phyloP scores from a whole-genome alignment of 1,140 invertebrate species.

The Hylaeus anthracinus region DNA sequence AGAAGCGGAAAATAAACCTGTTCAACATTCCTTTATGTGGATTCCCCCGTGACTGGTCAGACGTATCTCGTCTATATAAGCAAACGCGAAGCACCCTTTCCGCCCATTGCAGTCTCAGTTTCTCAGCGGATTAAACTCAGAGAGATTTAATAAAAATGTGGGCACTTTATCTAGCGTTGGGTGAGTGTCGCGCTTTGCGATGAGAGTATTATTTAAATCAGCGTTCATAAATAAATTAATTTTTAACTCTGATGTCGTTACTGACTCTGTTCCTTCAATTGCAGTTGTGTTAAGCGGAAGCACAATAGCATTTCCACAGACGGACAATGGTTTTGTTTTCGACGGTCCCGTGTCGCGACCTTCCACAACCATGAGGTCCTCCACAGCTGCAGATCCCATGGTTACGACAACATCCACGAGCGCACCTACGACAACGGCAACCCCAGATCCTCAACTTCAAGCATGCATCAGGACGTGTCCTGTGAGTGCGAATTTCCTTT shows the following conservation, averaged over 20 bases:
- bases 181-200: constrained; percentile 16
- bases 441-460: not conserved
- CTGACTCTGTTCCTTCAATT: not conserved
- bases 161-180: constrained; percentile 15
- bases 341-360: constrained; percentile 54
- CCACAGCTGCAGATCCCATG: not conserved
- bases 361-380: not conserved
- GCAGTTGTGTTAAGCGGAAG: constrained; percentile 8
- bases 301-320: constrained; percentile 41
- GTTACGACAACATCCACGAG: not conserved
- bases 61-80: constrained; percentile 58
- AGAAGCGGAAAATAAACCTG: too few species aligned
- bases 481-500: constrained; percentile 43
- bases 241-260: not conserved
- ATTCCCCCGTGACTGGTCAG: not conserved
- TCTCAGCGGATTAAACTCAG: not conserved
- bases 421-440: not conserved
- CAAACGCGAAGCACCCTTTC: constrained; percentile 1
- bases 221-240: too few species aligned
- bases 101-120: constrained; percentile 39
- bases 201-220: not conserved
- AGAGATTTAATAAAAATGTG: constrained; percentile 27
- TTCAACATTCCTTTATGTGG: too few species aligned
- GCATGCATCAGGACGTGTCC: constrained; percentile 48
- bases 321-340: constrained; percentile 57